A percentile compares a stretch with the other conserved stretches of the same genome.
Conservation (phyloP, 2,888 invertebrate species). For the Empis livida region DNA sequence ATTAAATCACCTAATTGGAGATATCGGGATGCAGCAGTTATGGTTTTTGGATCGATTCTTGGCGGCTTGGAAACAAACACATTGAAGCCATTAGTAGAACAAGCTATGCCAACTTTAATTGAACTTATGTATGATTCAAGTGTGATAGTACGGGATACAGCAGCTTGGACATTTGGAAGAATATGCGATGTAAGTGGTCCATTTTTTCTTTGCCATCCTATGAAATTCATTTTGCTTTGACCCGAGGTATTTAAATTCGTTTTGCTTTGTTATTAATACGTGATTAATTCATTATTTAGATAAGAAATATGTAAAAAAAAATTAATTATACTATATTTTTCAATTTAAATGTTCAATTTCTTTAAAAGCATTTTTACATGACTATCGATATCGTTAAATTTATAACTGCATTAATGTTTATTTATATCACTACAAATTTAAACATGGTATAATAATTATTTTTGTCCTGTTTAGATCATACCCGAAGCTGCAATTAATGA, state of each 20-base stretch:
- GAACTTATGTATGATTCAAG: conserved; percentile 87
- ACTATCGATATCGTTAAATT: neutral
- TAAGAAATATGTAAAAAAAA: too few species aligned
- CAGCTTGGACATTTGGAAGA: conserved; percentile 96
- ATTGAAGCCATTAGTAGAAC: conserved; percentile 85
- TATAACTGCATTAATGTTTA: too few species aligned
- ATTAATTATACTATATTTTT: too few species aligned
- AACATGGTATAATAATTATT: too few species aligned
- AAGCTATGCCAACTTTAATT: conserved; percentile 93
- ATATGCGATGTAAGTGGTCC: conserved; percentile 66
- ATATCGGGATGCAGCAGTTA: conserved; percentile 88
- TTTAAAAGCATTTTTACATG: too few species aligned
- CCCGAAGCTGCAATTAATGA: conserved; percentile 90
- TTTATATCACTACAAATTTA: too few species aligned
- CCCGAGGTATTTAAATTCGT: too few species aligned
- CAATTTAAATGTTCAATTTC: too few species aligned
- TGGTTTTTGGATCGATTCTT: conserved; percentile 93
- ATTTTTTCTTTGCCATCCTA: too few species aligned
- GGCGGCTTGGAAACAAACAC: conserved; percentile 82
- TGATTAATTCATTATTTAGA: too few species aligned
- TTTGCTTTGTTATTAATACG: too few species aligned
- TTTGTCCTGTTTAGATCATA: conserved; percentile 42
- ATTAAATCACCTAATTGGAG: conserved; percentile 90
- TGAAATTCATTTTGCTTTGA: too few species aligned
- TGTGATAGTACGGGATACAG: conserved; percentile 91